These are phyloP conservation scores for Sebastes minor DNA, from an alignment of 2,797 vertebrate species.

Conservation along the genomic window DNA sequence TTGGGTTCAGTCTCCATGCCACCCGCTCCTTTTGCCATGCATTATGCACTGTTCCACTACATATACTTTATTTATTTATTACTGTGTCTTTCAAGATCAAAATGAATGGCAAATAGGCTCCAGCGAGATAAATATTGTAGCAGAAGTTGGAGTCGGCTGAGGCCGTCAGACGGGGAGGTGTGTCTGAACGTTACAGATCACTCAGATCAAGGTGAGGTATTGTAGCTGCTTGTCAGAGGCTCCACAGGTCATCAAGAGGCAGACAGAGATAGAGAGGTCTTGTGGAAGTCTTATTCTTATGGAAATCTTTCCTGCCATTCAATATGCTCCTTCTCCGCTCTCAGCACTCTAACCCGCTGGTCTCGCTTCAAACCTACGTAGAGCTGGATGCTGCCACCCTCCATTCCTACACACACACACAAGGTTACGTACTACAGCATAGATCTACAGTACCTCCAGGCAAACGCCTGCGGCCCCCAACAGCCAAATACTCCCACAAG, in stretches of 20 bases:
- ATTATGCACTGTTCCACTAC: conserved; percentile 63
- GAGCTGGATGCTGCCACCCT: not conserved
- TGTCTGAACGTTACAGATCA: conserved; percentile 27
- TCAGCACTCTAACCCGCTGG: not conserved
- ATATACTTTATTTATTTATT: conserved; percentile 67
- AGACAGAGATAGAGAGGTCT: not conserved
- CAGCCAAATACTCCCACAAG: not conserved
- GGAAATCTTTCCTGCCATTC: not conserved
- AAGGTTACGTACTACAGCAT: not conserved
- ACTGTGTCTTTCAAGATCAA: conserved; percentile 69
- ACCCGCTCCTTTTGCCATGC: conserved; percentile 51
- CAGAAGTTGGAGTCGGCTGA: conserved; percentile 39
- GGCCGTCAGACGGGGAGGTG: conserved; percentile 32
- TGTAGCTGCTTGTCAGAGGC: conserved; percentile 40
- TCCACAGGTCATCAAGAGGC: conserved; percentile 24
- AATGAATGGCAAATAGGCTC: conserved; percentile 63
- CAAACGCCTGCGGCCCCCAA: not conserved
- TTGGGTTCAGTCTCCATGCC: conserved; percentile 43
- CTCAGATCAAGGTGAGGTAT: conserved; percentile 45
- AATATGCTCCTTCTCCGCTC: not conserved
- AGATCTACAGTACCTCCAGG: not conserved
- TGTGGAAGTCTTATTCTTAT: conserved; percentile 4
- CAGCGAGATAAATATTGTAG: conserved; percentile 50
- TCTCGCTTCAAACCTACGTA: not conserved
- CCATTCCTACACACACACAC: not conserved